Evolutionary conservation across 2,797 vertebrate species (phyloP).

Genomic region (Pachyuromys duprasi): DNA sequence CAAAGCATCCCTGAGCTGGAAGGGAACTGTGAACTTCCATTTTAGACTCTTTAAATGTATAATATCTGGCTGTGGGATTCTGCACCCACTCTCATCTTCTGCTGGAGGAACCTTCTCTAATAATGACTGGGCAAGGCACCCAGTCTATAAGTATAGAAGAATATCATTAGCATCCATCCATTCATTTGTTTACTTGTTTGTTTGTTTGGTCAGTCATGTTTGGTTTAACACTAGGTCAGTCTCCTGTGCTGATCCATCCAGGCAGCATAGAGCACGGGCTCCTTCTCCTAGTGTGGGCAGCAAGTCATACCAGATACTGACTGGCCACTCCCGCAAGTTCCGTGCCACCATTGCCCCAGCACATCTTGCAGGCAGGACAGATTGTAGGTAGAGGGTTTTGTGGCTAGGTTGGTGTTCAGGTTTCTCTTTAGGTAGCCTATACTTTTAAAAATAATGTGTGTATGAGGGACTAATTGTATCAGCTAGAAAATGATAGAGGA

Average conservation of each 20-base stretch:
- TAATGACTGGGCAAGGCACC: neutral
- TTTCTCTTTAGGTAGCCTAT: neutral
- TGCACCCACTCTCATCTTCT: neutral
- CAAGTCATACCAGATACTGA: neutral
- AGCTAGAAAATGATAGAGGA: neutral
- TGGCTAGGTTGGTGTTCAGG: neutral
- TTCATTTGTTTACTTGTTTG: neutral
- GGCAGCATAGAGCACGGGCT: neutral
- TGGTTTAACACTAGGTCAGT: neutral
- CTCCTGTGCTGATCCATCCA: no score
- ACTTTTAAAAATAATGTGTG: neutral
- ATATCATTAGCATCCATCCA: no score
- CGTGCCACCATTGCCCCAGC: neutral
- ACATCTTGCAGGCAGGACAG: neutral
- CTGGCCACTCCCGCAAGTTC: neutral
- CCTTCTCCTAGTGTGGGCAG: neutral
- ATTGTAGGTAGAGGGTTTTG: neutral
- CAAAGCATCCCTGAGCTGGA: no score
- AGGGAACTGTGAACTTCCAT: neutral
- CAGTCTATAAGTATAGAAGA: neutral
- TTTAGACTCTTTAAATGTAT: neutral
- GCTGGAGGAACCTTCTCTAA: neutral
- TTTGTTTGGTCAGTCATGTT: neutral
- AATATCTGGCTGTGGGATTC: neutral
- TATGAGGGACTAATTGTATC: neutral